Evolutionary conservation across 2,113 vertebrate species (phyloP).

Genomic region (Caranx melampygus): DNA sequence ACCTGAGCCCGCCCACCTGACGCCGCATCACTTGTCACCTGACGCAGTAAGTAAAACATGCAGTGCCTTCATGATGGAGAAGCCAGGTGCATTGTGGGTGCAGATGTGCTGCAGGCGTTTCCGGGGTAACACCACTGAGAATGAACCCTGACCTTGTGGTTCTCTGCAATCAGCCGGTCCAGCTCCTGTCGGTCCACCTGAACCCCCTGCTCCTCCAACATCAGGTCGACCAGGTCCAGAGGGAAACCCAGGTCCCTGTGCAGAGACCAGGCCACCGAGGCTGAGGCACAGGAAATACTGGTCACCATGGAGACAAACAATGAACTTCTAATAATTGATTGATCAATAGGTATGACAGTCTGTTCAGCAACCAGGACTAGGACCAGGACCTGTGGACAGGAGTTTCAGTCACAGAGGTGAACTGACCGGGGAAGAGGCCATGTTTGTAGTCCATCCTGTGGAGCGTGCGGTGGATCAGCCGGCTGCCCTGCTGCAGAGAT

Average conservation of each 20-base stretch:
- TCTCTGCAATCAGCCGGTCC: slow-evolving; percentile 77
- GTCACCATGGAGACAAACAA: too few species aligned
- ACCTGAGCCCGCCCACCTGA: slow-evolving; percentile 68
- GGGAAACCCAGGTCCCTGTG: slow-evolving; percentile 92
- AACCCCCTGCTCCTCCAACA: slow-evolving; percentile 91
- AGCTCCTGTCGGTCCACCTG: slow-evolving; percentile 85
- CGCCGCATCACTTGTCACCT: slow-evolving; percentile 24
- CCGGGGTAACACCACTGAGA: neutral
- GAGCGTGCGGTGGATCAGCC: slow-evolving; percentile 88
- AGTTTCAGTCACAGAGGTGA: neutral
- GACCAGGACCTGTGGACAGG: neutral
- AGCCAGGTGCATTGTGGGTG: slow-evolving; percentile 3
- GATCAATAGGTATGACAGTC: too few species aligned
- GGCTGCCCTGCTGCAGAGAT: slow-evolving; percentile 87
- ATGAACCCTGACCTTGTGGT: slow-evolving; percentile 82
- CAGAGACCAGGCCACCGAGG: slow-evolving; percentile 91
- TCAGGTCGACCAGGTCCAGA: slow-evolving; percentile 91
- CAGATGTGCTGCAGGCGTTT: neutral
- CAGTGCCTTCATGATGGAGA: neutral
- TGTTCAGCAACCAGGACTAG: neutral
- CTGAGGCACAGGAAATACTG: slow-evolving; percentile 64
- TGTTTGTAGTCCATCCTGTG: slow-evolving; percentile 75
- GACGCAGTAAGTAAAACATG: neutral
- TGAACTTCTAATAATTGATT: too few species aligned
- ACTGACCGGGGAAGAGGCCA: slow-evolving; percentile 87